A percentile compares a stretch with the other conserved stretches of the same genome.
Evolutionary conservation across 2,888 invertebrate species (phyloP).

Genomic region (Notodonta ziczac): DNA sequence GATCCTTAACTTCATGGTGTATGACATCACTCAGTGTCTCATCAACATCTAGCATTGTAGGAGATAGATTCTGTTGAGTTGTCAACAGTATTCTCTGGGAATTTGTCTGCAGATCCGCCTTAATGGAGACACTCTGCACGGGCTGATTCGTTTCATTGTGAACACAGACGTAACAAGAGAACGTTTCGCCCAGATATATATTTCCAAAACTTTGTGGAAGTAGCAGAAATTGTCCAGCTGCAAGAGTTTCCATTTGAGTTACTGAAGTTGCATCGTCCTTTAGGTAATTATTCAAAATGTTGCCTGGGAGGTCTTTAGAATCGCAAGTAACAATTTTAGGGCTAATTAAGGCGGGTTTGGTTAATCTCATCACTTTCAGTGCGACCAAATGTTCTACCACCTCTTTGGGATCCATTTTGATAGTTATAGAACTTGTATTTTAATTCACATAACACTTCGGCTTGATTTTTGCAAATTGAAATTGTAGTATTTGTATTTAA

Average conservation of each 20-base stretch:
- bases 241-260: slow-evolving; percentile 91
- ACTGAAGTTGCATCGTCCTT: slow-evolving; percentile 94
- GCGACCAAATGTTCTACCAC: slow-evolving; percentile 86
- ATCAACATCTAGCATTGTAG: slow-evolving; percentile 88
- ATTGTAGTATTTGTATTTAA: too few relatives aligned
- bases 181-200: slow-evolving; percentile 98
- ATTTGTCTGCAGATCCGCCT: slow-evolving; percentile 97
- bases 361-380: slow-evolving; percentile 96
- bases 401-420: slow-evolving; percentile 84
- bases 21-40: slow-evolving; percentile 97
- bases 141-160: slow-evolving; percentile 96
- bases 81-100: slow-evolving; percentile 94
- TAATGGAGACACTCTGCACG: slow-evolving; percentile 93
- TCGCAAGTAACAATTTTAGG: slow-evolving; percentile 93
- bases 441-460: too few relatives aligned
- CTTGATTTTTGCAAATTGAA: too few relatives aligned
- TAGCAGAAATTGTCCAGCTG: slow-evolving; percentile 95
- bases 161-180: slow-evolving; percentile 98
- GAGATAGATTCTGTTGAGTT: slow-evolving; percentile 87
- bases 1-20: slow-evolving; percentile 99
- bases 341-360: slow-evolving; percentile 94
- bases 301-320: slow-evolving; percentile 92
- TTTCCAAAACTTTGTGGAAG: slow-evolving; percentile 99
- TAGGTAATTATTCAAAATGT: slow-evolving; percentile 90
- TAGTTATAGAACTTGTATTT: background rate